Conservation (phyloP, 2,113 vertebrate species). For the Myotis brandtii region DNA sequence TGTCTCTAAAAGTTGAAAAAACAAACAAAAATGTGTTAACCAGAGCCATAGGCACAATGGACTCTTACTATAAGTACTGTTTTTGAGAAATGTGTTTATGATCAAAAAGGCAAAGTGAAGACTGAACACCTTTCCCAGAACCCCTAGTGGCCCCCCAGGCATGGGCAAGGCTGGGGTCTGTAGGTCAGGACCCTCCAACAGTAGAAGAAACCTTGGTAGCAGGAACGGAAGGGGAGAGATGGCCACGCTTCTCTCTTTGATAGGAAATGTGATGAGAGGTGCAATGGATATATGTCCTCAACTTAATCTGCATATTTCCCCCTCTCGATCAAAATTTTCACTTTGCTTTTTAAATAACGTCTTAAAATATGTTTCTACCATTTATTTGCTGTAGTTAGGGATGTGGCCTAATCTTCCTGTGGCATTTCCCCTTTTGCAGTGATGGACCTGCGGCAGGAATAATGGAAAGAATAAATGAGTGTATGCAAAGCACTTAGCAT, state of each 20-base stretch:
- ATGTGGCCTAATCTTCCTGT: background rate
- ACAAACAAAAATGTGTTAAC: background rate
- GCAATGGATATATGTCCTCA: background rate
- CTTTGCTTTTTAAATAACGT: constrained; percentile 4
- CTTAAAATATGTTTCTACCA: background rate
- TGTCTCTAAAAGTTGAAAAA: background rate
- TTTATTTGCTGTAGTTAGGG: background rate
- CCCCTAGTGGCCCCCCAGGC: background rate
- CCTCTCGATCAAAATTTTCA: background rate
- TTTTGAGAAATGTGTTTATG: constrained; percentile 29
- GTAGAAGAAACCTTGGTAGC: background rate
- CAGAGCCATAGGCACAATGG: background rate
- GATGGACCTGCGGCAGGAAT: background rate
- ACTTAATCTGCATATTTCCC: background rate
- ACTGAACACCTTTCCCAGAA: background rate
- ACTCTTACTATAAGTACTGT: background rate
- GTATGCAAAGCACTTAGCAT: background rate
- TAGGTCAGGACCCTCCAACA: background rate
- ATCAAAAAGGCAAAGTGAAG: background rate
- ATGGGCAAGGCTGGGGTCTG: background rate
- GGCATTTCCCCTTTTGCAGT: background rate
- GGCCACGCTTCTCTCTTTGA: background rate
- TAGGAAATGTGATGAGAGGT: background rate
- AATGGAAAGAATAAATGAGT: background rate
- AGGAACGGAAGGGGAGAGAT: background rate